These are phyloP conservation scores for Saturnia pavonia DNA, from an alignment of 2,888 invertebrate species.

Conservation along the genomic window DNA sequence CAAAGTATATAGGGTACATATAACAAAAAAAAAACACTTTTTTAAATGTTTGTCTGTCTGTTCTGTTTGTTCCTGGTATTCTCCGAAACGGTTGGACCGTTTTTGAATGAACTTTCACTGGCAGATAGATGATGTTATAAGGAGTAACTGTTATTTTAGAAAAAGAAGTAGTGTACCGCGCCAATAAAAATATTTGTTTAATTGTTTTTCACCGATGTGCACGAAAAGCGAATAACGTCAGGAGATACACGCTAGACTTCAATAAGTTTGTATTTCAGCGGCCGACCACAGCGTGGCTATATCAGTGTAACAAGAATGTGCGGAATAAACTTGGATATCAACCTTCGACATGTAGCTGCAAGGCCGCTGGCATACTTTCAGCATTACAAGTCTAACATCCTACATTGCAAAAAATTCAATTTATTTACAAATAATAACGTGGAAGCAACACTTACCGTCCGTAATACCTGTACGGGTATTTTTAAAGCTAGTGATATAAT, in stretches of 20 bases:
- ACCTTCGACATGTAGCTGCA: slow-evolving; percentile 39
- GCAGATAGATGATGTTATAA: too few species aligned
- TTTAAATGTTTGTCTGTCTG: too few species aligned
- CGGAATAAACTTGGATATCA: slow-evolving; percentile 23
- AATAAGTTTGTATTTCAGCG: background rate
- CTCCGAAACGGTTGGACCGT: too few species aligned
- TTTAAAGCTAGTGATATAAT: background rate
- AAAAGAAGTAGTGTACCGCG: too few species aligned
- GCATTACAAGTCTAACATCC: slow-evolving; percentile 38
- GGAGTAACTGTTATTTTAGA: too few species aligned
- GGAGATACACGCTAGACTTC: background rate
- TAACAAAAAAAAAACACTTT: too few species aligned
- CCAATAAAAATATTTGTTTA: background rate
- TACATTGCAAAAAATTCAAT: background rate
- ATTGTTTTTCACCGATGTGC: background rate
- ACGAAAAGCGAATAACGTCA: background rate
- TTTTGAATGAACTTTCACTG: too few species aligned
- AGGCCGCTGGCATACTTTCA: slow-evolving; percentile 62
- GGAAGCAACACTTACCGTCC: background rate
- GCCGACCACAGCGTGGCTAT: background rate
- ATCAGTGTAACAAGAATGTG: background rate
- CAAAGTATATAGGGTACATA: too few species aligned
- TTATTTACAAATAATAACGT: background rate
- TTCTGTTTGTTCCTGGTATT: too few species aligned
- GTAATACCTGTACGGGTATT: background rate